A percentile compares a stretch with the other conserved stretches of the same genome.
phyloP scores from a whole-genome alignment of 2,113 vertebrate species.

The Ibidorhyncha struthersii region DNA sequence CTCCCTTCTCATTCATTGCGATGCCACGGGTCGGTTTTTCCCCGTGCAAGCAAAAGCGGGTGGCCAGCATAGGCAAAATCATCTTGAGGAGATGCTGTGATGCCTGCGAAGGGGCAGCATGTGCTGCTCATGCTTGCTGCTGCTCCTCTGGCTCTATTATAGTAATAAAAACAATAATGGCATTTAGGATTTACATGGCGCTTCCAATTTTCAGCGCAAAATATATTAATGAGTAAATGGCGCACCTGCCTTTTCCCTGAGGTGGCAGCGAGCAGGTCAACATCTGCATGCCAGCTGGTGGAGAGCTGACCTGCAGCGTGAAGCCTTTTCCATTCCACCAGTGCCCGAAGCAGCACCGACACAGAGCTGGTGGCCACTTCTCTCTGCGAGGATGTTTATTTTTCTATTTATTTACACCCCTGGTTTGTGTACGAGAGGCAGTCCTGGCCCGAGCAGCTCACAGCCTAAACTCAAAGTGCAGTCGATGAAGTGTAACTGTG shows the following conservation, averaged over 20 bases:
- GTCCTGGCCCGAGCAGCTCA: rapidly evolving
- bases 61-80: not conserved
- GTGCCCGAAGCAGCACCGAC: rapidly evolving
- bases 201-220: not conserved
- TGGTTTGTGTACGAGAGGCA: not conserved
- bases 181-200: not conserved
- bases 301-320: rapidly evolving
- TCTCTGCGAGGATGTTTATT: not conserved
- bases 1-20: too few relatives aligned
- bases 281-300: not conserved
- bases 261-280: not conserved
- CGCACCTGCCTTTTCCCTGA: not conserved
- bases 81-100: not conserved
- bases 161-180: not conserved
- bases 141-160: not conserved
- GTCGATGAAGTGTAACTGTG: not conserved
- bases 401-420: not conserved
- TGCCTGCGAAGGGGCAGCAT: rapidly evolving
- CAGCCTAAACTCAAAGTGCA: not conserved
- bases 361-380: not conserved
- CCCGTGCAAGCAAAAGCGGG: rapidly evolving
- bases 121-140: not conserved
- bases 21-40: not conserved
- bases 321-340: not conserved
- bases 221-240: not conserved